These are phyloP conservation scores for Sinocyclocheilus grahami DNA, from an alignment of 2,113 vertebrate genomes.

Conservation along the genomic window DNA sequence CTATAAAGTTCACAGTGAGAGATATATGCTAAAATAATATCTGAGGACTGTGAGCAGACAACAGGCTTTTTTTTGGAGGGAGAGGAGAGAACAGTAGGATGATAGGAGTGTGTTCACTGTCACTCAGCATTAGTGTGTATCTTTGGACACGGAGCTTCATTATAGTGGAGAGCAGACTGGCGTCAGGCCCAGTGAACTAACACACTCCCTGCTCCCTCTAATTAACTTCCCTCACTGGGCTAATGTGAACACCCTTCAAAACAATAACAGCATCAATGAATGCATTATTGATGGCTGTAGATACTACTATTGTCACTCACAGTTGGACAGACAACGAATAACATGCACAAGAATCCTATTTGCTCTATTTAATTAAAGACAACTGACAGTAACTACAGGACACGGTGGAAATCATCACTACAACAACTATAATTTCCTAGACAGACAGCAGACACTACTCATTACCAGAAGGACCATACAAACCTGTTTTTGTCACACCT, in stretches of 20 bases:
- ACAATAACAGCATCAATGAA: slow-evolving; percentile 33
- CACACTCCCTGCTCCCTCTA: slow-evolving; percentile 39
- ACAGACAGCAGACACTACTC: not conserved
- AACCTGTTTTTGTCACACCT: slow-evolving; percentile 4
- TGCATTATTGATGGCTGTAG: not conserved
- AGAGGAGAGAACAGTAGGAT: not conserved
- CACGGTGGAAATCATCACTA: not conserved
- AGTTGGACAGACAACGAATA: not conserved
- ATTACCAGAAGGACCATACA: not conserved
- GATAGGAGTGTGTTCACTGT: not conserved
- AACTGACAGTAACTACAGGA: not conserved
- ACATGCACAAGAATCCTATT: not conserved
- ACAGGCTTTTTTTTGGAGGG: not conserved
- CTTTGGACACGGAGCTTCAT: slow-evolving; percentile 20
- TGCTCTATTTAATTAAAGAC: not conserved
- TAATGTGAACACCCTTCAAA: slow-evolving; percentile 13
- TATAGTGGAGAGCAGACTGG: slow-evolving; percentile 38
- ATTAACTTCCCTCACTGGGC: slow-evolving; percentile 40
- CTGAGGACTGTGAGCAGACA: not conserved
- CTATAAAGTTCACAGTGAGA: not conserved
- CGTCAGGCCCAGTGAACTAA: slow-evolving; percentile 41
- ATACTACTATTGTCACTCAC: slow-evolving; percentile 6
- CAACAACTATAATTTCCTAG: not conserved
- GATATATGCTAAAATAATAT: not conserved
- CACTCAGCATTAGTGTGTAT: slow-evolving; percentile 14